Evolutionary conservation across 37 sponge, comb jelly and placozoan genomes (phyloP).

Genomic region (Chondrosia reniformis): DNA sequence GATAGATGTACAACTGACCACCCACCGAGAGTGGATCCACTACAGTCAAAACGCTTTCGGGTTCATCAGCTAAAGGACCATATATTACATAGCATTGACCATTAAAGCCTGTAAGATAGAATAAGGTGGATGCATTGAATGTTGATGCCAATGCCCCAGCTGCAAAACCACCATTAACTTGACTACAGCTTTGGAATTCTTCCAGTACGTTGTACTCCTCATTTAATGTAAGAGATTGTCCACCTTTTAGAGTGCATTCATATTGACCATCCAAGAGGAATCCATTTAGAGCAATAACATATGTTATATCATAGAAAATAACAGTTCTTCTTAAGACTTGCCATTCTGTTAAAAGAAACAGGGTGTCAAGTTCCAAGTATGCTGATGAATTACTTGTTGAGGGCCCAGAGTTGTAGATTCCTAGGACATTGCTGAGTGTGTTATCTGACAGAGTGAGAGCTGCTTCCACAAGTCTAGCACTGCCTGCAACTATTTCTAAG

Average conservation of each 20-base stretch:
- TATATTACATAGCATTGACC: constrained; percentile 56
- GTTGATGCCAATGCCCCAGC: constrained; percentile 46
- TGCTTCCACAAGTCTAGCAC: neutral
- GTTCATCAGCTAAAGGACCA: constrained; percentile 39
- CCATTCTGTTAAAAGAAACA: constrained; percentile 25
- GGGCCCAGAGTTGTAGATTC: constrained; percentile 37
- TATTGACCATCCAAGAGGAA: constrained; percentile 38
- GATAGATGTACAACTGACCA: constrained; percentile 35
- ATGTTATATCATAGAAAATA: constrained; percentile 32
- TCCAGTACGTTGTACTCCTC: constrained; percentile 28
- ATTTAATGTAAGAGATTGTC: neutral
- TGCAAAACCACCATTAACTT: constrained; percentile 66
- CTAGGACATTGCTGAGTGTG: constrained; percentile 71
- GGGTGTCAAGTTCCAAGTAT: constrained; percentile 44
- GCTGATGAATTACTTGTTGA: constrained; percentile 38
- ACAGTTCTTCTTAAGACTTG: constrained; percentile 28
- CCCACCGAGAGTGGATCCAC: constrained; percentile 68
- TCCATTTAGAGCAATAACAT: constrained; percentile 67
- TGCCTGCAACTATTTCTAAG: neutral
- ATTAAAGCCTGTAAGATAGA: constrained; percentile 43
- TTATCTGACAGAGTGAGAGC: constrained; percentile 58
- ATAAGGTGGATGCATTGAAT: constrained; percentile 35
- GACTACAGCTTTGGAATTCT: constrained; percentile 43
- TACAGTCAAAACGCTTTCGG: constrained; percentile 13
- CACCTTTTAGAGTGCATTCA: constrained; percentile 35